Percentiles rank a stretch among this genome's conserved stretches.
Evolutionary conservation across 2,888 invertebrate genomes (phyloP).

Genomic region (Nomada goodeniana): DNA sequence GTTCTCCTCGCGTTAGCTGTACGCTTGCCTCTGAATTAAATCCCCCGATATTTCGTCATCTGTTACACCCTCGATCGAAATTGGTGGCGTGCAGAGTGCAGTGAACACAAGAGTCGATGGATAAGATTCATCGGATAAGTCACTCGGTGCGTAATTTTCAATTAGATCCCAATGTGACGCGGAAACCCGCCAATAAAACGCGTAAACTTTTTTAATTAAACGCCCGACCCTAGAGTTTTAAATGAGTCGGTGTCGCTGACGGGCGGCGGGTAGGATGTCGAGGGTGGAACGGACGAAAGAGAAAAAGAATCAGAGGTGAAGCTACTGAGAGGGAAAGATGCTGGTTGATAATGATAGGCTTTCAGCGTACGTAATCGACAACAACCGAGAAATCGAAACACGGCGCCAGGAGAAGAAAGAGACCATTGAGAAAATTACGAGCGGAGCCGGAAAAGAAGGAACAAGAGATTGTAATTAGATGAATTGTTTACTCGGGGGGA

Average conservation of each 20-base stretch:
- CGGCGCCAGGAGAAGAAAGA: too few species aligned
- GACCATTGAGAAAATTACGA: too few species aligned
- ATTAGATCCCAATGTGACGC: conserved; percentile 70
- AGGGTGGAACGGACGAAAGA: conserved; percentile 19
- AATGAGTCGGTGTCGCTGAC: conserved; percentile 72
- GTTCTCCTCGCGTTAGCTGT: not conserved
- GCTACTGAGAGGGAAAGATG: conserved; percentile 12
- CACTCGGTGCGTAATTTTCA: conserved; percentile 70
- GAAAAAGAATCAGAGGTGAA: not conserved
- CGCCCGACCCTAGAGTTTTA: conserved; percentile 74
- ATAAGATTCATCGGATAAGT: conserved; percentile 43
- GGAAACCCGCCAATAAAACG: conserved; percentile 71
- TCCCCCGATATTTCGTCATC: not conserved
- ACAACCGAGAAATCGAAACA: not conserved
- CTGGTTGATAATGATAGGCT: conserved; percentile 10
- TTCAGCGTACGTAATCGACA: conserved; percentile 21
- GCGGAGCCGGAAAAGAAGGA: too few species aligned
- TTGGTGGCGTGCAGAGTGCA: not conserved
- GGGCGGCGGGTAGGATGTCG: conserved; percentile 42
- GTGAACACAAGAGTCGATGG: conserved; percentile 24
- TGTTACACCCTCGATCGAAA: too few species aligned
- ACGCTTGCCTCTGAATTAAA: conserved; percentile 10
- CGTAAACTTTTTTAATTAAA: conserved; percentile 81
- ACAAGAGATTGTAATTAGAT: too few species aligned
- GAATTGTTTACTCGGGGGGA: too few species aligned